phyloP scores from a whole-genome alignment of 2,888 invertebrate species.

The Bursaphelenchus okinawaensis region DNA sequence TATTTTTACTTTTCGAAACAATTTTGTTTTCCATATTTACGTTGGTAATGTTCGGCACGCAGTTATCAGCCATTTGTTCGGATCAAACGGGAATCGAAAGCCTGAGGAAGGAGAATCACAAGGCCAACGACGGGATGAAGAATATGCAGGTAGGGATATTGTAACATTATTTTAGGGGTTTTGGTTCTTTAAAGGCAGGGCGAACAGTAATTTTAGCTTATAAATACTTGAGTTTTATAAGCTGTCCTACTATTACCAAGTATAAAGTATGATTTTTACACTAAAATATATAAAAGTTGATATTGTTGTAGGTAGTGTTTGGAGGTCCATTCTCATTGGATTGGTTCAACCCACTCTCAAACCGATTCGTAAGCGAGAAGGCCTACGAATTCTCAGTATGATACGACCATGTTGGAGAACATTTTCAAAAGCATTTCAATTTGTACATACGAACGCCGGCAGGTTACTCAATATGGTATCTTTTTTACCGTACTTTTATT shows the following conservation, averaged over 20 bases:
- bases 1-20: constrained; percentile 87
- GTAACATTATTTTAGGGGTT: constrained; percentile 66
- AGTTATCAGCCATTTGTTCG: constrained; percentile 91
- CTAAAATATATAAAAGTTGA: background rate
- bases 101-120: constrained; percentile 34
- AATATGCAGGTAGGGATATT: constrained; percentile 62
- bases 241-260: no score
- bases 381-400: constrained; percentile 79
- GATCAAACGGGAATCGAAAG: constrained; percentile 76
- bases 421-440: no score
- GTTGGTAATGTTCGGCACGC: constrained; percentile 89
- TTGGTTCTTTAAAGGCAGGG: background rate
- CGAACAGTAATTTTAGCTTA: background rate
- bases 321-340: constrained; percentile 81
- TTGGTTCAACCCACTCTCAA: constrained; percentile 90
- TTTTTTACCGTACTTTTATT: no score
- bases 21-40: constrained; percentile 64
- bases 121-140: constrained; percentile 70
- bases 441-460: no score
- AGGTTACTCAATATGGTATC: no score
- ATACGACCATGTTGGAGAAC: no score
- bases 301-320: constrained; percentile 74
- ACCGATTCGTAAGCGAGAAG: constrained; percentile 66
- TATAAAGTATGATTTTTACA: background rate
- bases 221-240: background rate